Base-by-base conservation (phyloP, 2,113 vertebrate species). In the Cavia aperea region DNA sequence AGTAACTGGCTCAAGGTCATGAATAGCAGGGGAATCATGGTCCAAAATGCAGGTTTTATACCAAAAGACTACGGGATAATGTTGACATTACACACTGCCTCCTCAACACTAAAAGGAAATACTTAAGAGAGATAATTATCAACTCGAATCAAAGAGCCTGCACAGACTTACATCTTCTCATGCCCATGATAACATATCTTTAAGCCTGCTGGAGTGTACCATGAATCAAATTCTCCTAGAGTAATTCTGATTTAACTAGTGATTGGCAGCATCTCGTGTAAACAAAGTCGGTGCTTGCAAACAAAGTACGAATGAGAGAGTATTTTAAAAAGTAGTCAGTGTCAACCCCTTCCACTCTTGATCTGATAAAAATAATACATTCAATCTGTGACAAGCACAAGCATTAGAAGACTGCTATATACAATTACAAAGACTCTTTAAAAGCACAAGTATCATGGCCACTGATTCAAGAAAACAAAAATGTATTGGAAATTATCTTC, bases 1-100 rank as follows among this genome's bases (percentile, higher is more conserved):
- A 95, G 54, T 82, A 66, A 85, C 51, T 86, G 75, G 46, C 33
- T 88, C 43, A 81, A 62, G 79, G 83, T 90, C 70, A 84, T 5
- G 1, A 51, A 92, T 49, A 90, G 39, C 54, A 88, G 12, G 21
- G 79, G 16, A 91, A 18, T 7, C 33, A 18, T 21, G 11, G 19
- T 73, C 58, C 49, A 29, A 92, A 90, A 54, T 14, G 11, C 60
- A 90, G 31, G 19, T 86, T 36, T 60, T 16, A 93, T 36, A 39
- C 19, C 70, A 43, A 91, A 65, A 58, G 33, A 43, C 49, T 46
- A 54, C 1, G 1, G 5, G 26, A 31, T 1, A 1, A 39, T 29
- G 19, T 26, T 15, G 62, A 24, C 4, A n/a, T 8, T 24, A 46
- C 23, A 7, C 11, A 39, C 1, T 8, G 13, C 18, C 36, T 60